Evolutionary conservation across 2,113 vertebrate genomes (phyloP), one percentile per base, ranked within the genome.

Genomic region (Crocuta crocuta): DNA sequence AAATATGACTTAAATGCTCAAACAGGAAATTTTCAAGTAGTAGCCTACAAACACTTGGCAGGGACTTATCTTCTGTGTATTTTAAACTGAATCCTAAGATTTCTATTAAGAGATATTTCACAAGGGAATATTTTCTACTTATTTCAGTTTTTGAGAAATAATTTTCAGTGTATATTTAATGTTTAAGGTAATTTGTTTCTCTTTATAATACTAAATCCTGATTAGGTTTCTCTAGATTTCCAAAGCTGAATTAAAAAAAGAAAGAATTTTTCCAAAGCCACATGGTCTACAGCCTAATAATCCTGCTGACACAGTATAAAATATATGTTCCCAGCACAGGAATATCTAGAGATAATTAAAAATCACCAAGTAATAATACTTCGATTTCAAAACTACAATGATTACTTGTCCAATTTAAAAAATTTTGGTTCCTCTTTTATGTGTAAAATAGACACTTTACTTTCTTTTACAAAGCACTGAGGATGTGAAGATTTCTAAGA

Each of bases 71-170:
- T 66, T 92, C 55, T 90, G 73, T 78, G 26, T 33, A 66, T 71
- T 94, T 87, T 71, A 74, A 48, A 83, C 26, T 26, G 35, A 97
- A 91, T 58, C 61, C 55, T 70, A 94, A 95, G 53, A 16, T 10
- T 91, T 2, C 28, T 63, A 81, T 16, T 76, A 0, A 13, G 50
- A 88, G 48, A 24, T 48, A 97, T 73, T 82, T 92, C 80, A 87
- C 85, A 97, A 95, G 7, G 35, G 48, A 89, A 87, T 76, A 21
- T 91, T 96, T 95, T 95, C 78, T 73, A 92, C 8, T 95, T 81
- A 89, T 65, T 89, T 96, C 17, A 90, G 23, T 65, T 79, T 96
- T 85, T 92, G 7, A 6, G 68, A 96, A 76, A 81, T 55, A 90
- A 86, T 88, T 94, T 94, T 92, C 45, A 71, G 24, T 92, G 19